Base-by-base conservation (phyloP, 2,113 vertebrate genomes). In the Ceyx margarethae region DNA sequence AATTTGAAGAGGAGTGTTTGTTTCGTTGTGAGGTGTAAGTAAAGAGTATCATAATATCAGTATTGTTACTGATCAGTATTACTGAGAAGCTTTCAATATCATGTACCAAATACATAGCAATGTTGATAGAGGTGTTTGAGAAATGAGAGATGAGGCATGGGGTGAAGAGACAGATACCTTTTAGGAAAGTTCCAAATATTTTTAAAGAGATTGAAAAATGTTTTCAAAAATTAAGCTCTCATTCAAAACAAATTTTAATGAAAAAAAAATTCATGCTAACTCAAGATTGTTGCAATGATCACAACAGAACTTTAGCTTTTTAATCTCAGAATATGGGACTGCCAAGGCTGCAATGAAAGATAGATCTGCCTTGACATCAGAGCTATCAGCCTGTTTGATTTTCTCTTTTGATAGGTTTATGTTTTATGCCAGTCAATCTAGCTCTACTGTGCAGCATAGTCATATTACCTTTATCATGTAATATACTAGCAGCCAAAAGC, bases 381-480 rank as follows among this genome's bases (percentile, higher is more conserved):
- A 89, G 79, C 17, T 93, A 91, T 94, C 92, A 90, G 74, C 45
- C 80, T 87, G 60, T 51, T 87, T 95, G 84, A 92, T 92, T 96
- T 92, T 89, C 72, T 82, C 28, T 87, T 93, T 79, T 87, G 84
- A 93, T 92, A 93, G 87, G 91, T 96, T 91, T 94, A 93, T 91
- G 25, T 85, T 91, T 87, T 81, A 29, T 87, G 91, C 57, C 93
- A 91, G 37, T 95, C 89, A 92, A 88, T 94, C 87, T 50, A 66
- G 22, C 29, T 65, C 35, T 74, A 54, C 72, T 45, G 57, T 40
- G 57, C 45, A 81, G 73, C 56, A 71, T 28, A 79, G 80, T 72
- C 82, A 66, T 15, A 53, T 50, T 78, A 85, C 61, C 61, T 93
- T 91, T 90, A 48, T 42, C 80, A 67, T 0, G 0, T 81, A 80